Evolutionary conservation across 2,113 vertebrate genomes (phyloP).

Genomic region (Mesoclemmys tuberculata): DNA sequence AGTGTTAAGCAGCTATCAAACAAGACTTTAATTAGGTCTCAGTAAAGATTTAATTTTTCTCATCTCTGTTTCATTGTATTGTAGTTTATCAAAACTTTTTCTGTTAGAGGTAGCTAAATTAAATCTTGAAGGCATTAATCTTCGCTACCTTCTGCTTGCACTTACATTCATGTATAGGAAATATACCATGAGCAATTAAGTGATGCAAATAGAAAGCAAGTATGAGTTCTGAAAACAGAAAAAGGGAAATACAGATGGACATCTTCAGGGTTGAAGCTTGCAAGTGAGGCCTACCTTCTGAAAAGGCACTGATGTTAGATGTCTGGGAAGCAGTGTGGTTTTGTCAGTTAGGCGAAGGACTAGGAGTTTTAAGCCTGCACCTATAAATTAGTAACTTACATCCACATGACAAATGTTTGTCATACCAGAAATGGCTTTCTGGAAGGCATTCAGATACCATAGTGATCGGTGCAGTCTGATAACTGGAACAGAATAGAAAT

Average conservation of each 20-base stretch:
- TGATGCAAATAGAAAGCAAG: background rate
- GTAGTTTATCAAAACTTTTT: constrained; percentile 9
- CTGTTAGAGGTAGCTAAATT: background rate
- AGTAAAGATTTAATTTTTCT: constrained; percentile 32
- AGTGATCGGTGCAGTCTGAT: background rate
- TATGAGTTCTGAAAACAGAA: background rate
- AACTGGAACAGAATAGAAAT: background rate
- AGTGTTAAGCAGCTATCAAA: constrained; percentile 51
- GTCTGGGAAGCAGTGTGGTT: background rate
- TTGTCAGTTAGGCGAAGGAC: background rate
- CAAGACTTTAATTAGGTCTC: constrained; percentile 14
- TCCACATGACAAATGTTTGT: background rate
- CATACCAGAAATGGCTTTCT: background rate
- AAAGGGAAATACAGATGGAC: background rate
- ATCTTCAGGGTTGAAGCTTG: background rate
- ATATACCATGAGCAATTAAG: constrained; percentile 2
- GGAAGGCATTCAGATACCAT: background rate
- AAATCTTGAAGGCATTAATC: background rate
- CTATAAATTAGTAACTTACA: background rate
- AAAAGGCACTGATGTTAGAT: background rate
- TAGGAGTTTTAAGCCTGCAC: background rate
- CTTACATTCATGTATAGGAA: constrained; percentile 1
- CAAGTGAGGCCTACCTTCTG: background rate
- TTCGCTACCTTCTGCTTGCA: background rate
- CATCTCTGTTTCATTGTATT: background rate